phyloP scores from a whole-genome alignment of 2,797 vertebrate species.

The Parauchenoglanis ngamensis region DNA sequence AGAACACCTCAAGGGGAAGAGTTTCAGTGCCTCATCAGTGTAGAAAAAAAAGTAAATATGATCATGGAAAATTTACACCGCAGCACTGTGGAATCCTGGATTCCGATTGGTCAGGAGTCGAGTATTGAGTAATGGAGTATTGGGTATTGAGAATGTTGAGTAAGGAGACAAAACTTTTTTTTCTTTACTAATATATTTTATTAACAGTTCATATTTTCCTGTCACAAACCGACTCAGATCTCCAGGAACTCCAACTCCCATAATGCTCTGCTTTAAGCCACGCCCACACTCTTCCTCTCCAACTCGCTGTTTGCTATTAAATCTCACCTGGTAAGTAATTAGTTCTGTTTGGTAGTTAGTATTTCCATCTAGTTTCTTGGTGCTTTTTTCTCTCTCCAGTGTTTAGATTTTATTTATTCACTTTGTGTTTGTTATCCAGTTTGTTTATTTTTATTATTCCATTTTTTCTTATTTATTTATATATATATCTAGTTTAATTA shows the following conservation, averaged over 20 bases:
- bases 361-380: not conserved
- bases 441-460: not conserved
- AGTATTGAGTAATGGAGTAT: no score
- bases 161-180: not conserved
- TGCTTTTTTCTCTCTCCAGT: not conserved
- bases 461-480: not conserved
- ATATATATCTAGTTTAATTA: not conserved
- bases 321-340: not conserved
- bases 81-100: not conserved
- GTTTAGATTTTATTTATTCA: not conserved
- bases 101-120: not conserved
- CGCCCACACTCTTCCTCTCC: not conserved
- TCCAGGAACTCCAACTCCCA: not conserved
- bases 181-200: not conserved
- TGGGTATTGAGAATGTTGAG: not conserved
- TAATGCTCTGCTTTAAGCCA: not conserved
- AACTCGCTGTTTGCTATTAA: not conserved
- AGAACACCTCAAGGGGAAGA: slow-evolving; percentile 63
- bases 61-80: not conserved
- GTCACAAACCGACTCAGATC: not conserved
- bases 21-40: no score
- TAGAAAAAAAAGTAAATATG: not conserved
- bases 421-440: not conserved
- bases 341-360: not conserved
- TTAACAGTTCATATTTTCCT: not conserved